Evolutionary conservation across 2,888 invertebrate genomes (phyloP), one percentile per base, ranked within the genome.

Genomic region (Scelioninae gen. 1): DNA sequence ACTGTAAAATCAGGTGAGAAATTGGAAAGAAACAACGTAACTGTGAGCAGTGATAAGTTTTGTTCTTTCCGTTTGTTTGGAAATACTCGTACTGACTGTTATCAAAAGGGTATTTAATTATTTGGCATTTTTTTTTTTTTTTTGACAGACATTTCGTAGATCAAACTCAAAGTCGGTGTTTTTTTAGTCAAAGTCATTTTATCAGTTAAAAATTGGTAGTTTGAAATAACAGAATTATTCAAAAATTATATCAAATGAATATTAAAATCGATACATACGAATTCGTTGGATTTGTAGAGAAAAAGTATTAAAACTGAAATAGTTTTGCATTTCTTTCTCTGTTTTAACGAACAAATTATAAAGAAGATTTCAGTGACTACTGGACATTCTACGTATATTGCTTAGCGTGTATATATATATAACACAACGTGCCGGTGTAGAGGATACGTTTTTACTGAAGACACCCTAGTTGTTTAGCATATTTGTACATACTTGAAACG

Each of bases 311-410:
- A 49, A 62, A 11, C 32, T 16, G 38, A 9, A n/a, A 68, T 13
- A 43, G 16, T 58, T 75, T 75, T 2, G 1, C 1, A 23, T 23
- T 23, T 75, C 58, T 51, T 31, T 29, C 8, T 13, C 11, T 47
- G 40, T 43, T 71, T 38, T 53, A 53, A 45, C 66, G 49, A 60
- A 69, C 43, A 58, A 62, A 43, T 3, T 53, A 32, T 6, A 5
- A 31, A 53, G 31, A 4, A 31, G 38, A 29, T 40, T 23, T 43
- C 32, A 34, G 51, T 32, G 56, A 55, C 45, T 43, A 47, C 45
- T 32, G 23, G 31, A 49, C 75, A 89, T 89, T 89, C 90, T 88
- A 89, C 88, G 88, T 88, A 88, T 86, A 88, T 88, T 86, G 88
- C 87, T 88, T 87, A 87, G 86, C 84, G 77, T 84, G 85, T 85